Evolutionary conservation across 37 sponge, comb jelly and placozoan genomes (phyloP).

Genomic region (Haliclona indistincta): DNA sequence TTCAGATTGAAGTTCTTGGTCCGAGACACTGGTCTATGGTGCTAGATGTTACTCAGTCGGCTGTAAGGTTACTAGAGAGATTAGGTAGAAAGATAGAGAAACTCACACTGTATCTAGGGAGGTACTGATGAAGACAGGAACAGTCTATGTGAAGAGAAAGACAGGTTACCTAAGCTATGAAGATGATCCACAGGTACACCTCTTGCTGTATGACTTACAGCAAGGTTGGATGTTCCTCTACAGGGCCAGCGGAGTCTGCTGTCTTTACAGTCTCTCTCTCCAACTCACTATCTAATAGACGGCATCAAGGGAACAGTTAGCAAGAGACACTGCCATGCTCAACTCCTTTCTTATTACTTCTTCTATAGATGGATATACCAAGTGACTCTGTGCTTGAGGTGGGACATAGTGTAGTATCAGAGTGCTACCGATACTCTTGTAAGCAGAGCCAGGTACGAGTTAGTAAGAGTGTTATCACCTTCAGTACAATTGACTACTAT

Average conservation of each 20-base stretch:
- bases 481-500: not conserved
- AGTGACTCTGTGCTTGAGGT: too few relatives aligned
- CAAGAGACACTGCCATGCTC: too few relatives aligned
- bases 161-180: slow-evolving; percentile 34
- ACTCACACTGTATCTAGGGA: not conserved
- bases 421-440: too few relatives aligned
- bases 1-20: slow-evolving; percentile 54
- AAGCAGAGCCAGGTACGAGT: too few relatives aligned
- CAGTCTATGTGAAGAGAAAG: slow-evolving; percentile 34
- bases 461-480: too few relatives aligned
- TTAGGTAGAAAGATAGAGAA: not conserved
- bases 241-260: slow-evolving; percentile 24
- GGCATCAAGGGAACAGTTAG: not conserved
- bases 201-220: not conserved
- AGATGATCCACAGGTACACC: slow-evolving; percentile 22
- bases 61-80: slow-evolving; percentile 3
- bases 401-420: too few relatives aligned
- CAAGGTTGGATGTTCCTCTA: not conserved
- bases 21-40: slow-evolving; percentile 61
- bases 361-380: too few relatives aligned
- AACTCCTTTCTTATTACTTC: too few relatives aligned
- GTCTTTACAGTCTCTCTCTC: slow-evolving; percentile 6
- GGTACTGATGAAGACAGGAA: slow-evolving; percentile 7
- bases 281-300: not conserved
- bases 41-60: slow-evolving; percentile 21